phyloP scores from a whole-genome alignment of 2,113 vertebrate species.

The Epinephelus lanceolatus region DNA sequence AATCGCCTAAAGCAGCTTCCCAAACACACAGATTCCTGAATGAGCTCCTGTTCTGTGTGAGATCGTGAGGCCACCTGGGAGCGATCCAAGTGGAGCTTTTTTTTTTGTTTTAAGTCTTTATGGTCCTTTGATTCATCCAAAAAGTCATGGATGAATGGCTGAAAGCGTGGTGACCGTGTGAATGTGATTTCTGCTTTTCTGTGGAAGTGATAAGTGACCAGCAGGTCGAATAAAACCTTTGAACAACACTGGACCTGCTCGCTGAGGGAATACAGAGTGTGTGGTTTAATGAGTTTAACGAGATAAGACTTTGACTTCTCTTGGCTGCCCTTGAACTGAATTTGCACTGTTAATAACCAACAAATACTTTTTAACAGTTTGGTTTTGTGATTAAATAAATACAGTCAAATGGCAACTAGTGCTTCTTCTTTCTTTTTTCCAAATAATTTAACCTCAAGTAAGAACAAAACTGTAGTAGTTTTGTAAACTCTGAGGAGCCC shows the following conservation, averaged over 20 bases:
- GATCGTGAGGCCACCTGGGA: slow-evolving; percentile 29
- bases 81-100: not conserved
- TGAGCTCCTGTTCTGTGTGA: slow-evolving; percentile 29
- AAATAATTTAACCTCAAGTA: not conserved
- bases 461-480: not conserved
- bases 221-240: not conserved
- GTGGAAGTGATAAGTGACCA: not conserved
- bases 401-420: not conserved
- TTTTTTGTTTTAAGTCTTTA: not conserved
- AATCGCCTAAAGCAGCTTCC: slow-evolving; percentile 54
- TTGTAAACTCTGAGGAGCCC: not conserved
- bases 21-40: slow-evolving; percentile 55
- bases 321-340: not conserved
- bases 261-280: not conserved
- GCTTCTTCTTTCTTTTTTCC: not conserved
- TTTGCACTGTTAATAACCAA: not conserved
- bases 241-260: not conserved
- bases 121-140: not conserved
- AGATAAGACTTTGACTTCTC: not conserved
- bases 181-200: slow-evolving; percentile 2
- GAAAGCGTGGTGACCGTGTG: not conserved
- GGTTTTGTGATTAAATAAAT: not conserved
- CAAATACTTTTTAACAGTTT: not conserved
- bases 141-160: slow-evolving; percentile 15
- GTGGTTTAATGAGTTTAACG: not conserved